Evolutionary conservation across 2,113 vertebrate genomes (phyloP), one percentile per base, ranked within the genome.

Genomic region (Haemorhous mexicanus): DNA sequence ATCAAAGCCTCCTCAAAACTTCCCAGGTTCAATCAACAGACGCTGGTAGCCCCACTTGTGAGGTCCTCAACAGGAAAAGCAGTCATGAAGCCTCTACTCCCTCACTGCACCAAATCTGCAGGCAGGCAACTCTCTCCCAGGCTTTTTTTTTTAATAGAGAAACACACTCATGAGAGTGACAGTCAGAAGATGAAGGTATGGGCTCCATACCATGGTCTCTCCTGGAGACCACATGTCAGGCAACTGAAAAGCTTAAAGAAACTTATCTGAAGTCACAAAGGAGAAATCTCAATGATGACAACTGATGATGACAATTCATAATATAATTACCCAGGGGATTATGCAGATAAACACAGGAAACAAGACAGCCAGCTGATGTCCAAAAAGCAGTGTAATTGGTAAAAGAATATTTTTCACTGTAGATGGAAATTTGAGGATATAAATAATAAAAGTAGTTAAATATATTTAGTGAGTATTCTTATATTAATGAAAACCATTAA

Each of bases 171-270:
- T 5, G 26, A 68, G 21, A 62, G 23, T 16, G 41, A 72, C 23
- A n/a, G 4, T 23, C 53, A 13, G 26, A 55, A 69, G 9, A 32
- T 10, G 28, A 59, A 87, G 41, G n/a, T 10, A 13, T 1, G 13
- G 44, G 12, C 28, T 83, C 30, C 24, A 5, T 6, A 55, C 6
- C 50, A 16, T 8, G 15, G 22, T 35, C 6, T 37, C 37, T 76
- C 26, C 67, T 41, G 32, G 12, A 67, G 21, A 37, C 19, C 44
- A 23, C 0, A 0, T 41, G 30, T 20, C 28, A 41, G 18, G 19
- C 24, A 87, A 76, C 16, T 44, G 27, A 66, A 84, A 43, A 61
- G 6, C 23, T 52, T 64, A 15, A 64, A 52, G 37, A 64, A 94
- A 62, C 2, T 9, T 9, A 73, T 3, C 49, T 86, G 0, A 87